These are phyloP conservation scores for Brachirus orientalis DNA, from an alignment of 2,113 vertebrate species.

Conservation along the genomic window DNA sequence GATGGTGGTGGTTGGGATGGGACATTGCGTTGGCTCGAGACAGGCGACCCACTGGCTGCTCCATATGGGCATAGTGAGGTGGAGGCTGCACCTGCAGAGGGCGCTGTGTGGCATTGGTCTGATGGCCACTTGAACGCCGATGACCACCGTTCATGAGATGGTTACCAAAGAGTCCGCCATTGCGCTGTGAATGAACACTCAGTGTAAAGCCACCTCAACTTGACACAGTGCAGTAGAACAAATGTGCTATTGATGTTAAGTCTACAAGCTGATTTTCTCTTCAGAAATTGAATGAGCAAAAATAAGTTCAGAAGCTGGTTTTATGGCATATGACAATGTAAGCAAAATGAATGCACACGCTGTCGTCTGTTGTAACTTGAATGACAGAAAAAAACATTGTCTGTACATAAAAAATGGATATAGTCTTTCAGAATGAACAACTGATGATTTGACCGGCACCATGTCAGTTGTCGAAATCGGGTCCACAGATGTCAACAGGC, in stretches of 20 bases:
- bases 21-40: constrained; percentile 91
- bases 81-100: constrained; percentile 96
- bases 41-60: constrained; percentile 87
- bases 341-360: constrained; percentile 70
- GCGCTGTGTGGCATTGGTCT: constrained; percentile 96
- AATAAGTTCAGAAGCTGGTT: constrained; percentile 74
- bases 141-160: constrained; percentile 94
- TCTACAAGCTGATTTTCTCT: constrained; percentile 53
- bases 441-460: too few species aligned
- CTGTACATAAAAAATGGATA: background rate
- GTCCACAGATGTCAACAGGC: too few species aligned
- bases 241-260: constrained; percentile 68
- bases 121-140: constrained; percentile 89
- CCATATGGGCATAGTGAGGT: constrained; percentile 89
- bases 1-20: constrained; percentile 89
- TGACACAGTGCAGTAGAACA: constrained; percentile 14
- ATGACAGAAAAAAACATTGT: too few species aligned
- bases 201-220: constrained; percentile 56
- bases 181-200: constrained; percentile 88
- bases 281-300: constrained; percentile 68
- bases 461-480: too few species aligned
- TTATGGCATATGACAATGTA: constrained; percentile 71
- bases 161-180: constrained; percentile 96
- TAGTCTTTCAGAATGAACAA: too few species aligned
- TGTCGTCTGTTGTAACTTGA: too few species aligned